These are phyloP conservation scores for Drosophila sturtevanti DNA, from an alignment of 1,140 invertebrate species.

Conservation along the genomic window DNA sequence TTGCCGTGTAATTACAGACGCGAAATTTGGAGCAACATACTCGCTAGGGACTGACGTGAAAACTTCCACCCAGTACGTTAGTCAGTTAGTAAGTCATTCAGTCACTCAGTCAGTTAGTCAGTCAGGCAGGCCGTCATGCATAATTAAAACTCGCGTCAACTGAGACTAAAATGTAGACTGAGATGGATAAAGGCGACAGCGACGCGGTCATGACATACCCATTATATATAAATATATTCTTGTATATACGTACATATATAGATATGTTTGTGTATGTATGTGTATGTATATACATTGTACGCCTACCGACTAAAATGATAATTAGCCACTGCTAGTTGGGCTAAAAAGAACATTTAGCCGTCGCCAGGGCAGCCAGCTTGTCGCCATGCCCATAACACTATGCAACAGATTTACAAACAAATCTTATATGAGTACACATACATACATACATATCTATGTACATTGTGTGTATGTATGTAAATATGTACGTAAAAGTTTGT, in stretches of 20 bases:
- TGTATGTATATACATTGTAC: too few relatives aligned
- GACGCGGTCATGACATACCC: background rate
- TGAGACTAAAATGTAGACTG: background rate
- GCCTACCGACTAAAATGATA: slow-evolving; percentile 29
- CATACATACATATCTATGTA: background rate
- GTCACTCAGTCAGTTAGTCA: background rate
- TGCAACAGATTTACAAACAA: slow-evolving; percentile 32
- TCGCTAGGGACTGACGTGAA: slow-evolving; percentile 9
- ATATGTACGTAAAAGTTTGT: background rate
- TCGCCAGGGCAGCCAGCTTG: slow-evolving; percentile 50
- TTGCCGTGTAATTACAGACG: slow-evolving; percentile 46
- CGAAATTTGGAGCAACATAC: slow-evolving; percentile 39
- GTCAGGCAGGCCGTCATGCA: slow-evolving; percentile 22
- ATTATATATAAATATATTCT: too few relatives aligned
- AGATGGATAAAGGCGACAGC: too few relatives aligned
- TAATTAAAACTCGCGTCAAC: slow-evolving; percentile 43
- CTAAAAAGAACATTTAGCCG: background rate
- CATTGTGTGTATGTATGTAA: background rate
- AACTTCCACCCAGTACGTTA: background rate
- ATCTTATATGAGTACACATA: too few relatives aligned
- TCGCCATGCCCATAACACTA: slow-evolving; percentile 41
- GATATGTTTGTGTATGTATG: too few relatives aligned
- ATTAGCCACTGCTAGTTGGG: slow-evolving; percentile 34
- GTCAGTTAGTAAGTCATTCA: background rate
- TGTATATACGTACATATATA: too few relatives aligned